Conservation (phyloP, 2,797 vertebrate genomes). For the Molothrus aeneus region DNA sequence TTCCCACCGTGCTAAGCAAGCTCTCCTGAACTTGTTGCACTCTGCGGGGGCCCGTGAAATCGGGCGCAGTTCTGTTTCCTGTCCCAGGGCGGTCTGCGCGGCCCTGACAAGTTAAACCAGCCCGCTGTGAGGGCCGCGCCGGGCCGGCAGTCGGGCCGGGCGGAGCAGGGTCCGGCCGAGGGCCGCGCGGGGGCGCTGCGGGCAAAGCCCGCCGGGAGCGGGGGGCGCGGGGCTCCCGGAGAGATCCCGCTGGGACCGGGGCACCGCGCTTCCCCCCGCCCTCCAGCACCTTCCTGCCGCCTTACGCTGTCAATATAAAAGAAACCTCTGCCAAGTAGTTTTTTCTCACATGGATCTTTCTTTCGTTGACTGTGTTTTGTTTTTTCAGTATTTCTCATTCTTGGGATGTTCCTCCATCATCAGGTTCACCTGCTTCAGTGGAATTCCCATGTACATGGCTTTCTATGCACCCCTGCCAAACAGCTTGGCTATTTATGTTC, state of each 20-base stretch:
- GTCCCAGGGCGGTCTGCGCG: background rate
- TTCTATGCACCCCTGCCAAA: accelerated
- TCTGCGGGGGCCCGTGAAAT: background rate
- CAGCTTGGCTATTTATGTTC: background rate
- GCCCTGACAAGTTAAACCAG: accelerated
- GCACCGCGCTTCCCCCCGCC: background rate
- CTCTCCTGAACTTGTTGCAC: background rate
- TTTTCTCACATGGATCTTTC: accelerated
- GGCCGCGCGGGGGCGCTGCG: background rate
- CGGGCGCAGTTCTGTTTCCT: accelerated
- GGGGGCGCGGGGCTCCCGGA: accelerated
- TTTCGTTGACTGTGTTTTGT: background rate
- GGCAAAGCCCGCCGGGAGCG: background rate
- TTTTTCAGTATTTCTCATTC: background rate
- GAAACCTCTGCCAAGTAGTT: background rate
- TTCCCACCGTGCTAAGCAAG: background rate
- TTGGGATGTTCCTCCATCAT: background rate
- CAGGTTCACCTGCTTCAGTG: background rate
- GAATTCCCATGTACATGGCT: background rate
- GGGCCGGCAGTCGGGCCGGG: background rate
- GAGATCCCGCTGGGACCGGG: no score
- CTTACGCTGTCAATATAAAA: accelerated
- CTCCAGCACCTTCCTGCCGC: accelerated
- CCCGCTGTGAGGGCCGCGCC: background rate
- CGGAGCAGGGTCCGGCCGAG: background rate